Conservation (phyloP, 2,888 invertebrate species). For the Adelphocoris suturalis region DNA sequence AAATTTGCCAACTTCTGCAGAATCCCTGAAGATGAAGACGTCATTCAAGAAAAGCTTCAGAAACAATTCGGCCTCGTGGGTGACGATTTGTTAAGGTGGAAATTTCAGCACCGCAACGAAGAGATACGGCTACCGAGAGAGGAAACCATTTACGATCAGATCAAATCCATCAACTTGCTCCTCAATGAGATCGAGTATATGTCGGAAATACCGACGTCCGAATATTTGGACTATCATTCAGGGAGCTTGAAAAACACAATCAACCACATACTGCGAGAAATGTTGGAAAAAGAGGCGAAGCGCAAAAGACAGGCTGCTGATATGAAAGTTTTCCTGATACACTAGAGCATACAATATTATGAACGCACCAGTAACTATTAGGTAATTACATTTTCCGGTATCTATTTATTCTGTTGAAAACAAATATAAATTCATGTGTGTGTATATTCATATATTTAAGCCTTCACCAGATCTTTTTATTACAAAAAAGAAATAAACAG, state of each 20-base stretch:
- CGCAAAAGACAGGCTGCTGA: conserved; percentile 47
- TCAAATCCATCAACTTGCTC: conserved; percentile 59
- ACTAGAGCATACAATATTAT: neutral
- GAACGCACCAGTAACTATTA: no score
- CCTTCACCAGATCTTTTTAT: no score
- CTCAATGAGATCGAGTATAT: conserved; percentile 49
- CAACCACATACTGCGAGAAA: conserved; percentile 43
- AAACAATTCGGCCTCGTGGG: conserved; percentile 52
- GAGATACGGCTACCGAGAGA: conserved; percentile 37
- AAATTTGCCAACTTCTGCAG: conserved; percentile 68
- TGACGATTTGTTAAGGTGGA: conserved; percentile 63
- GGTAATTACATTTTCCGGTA: no score
- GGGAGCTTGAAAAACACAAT: conserved; percentile 22
- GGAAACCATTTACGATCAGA: conserved; percentile 55
- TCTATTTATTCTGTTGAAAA: no score
- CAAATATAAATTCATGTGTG: no score
- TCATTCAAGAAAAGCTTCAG: conserved; percentile 48
- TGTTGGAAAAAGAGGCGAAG: conserved; percentile 44
- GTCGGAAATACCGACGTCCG: conserved; percentile 23
- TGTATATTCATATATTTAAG: no score
- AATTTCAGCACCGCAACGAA: conserved; percentile 56
- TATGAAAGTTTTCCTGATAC: conserved; percentile 33
- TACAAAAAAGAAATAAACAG: no score
- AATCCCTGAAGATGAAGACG: conserved; percentile 52
- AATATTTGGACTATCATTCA: conserved; percentile 53